These are phyloP conservation scores for Cheilosia urbana DNA, from an alignment of 2,888 invertebrate genomes.

Conservation along the genomic window DNA sequence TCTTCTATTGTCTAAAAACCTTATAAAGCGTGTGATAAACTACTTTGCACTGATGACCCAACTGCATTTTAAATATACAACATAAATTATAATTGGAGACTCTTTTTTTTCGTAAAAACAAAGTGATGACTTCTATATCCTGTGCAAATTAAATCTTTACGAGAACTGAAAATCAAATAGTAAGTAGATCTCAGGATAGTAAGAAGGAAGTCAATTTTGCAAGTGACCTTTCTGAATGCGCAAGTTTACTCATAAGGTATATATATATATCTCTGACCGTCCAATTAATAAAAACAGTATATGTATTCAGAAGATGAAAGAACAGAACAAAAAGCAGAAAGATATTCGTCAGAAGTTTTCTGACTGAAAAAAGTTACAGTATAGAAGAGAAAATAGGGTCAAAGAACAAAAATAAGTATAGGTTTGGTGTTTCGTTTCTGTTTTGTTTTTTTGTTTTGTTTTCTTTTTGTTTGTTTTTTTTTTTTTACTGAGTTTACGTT, in stretches of 20 bases:
- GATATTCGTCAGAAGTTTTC: slow-evolving; percentile 25
- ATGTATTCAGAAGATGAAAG: slow-evolving; percentile 39
- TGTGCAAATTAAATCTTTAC: slow-evolving; percentile 55
- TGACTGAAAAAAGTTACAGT: slow-evolving; percentile 44
- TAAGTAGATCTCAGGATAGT: slow-evolving; percentile 65
- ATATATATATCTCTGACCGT: slow-evolving; percentile 20
- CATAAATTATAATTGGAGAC: slow-evolving; percentile 3
- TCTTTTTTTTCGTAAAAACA: slow-evolving; percentile 9
- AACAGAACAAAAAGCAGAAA: slow-evolving; percentile 48
- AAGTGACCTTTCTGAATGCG: slow-evolving; percentile 43
- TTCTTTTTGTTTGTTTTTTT: background rate
- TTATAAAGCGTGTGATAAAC: slow-evolving; percentile 20
- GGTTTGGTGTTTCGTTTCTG: slow-evolving; percentile 35
- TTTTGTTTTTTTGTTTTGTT: slow-evolving; percentile 33
- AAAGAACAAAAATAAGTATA: slow-evolving; percentile 52
- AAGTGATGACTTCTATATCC: slow-evolving; percentile 74
- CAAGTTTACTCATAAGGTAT: slow-evolving; percentile 26
- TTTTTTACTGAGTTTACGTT: background rate
- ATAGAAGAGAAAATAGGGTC: slow-evolving; percentile 55
- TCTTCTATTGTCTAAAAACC: slow-evolving; percentile 10
- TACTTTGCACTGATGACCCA: slow-evolving; percentile 30
- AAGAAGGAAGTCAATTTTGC: slow-evolving; percentile 59
- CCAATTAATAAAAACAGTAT: slow-evolving; percentile 41
- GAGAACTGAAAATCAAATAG: slow-evolving; percentile 60
- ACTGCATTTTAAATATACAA: background rate